These are phyloP conservation scores for Drosophila cyrtoloma DNA, from an alignment of 2,888 invertebrate genomes.

Conservation along the genomic window DNA sequence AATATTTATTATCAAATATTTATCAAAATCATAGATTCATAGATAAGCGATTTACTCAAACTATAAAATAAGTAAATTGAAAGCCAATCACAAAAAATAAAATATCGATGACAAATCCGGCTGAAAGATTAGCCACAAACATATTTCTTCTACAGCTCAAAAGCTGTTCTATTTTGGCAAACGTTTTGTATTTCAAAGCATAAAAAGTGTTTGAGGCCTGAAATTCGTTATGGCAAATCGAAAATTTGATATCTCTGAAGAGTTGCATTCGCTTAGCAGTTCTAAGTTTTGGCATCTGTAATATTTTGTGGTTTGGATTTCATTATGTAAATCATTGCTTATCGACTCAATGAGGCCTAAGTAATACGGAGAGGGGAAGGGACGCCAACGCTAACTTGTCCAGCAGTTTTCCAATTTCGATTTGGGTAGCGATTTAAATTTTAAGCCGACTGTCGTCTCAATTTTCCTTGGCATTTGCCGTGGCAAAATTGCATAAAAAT, in stretches of 20 bases:
- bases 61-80: not conserved
- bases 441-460: conserved; percentile 42
- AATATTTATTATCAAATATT: not conserved
- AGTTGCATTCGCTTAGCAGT: not conserved
- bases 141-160: not conserved
- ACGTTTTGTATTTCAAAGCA: not conserved
- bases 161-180: not conserved
- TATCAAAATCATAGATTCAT: not conserved
- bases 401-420: conserved; percentile 62
- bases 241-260: not conserved
- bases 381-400: conserved; percentile 3
- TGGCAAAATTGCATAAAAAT: conserved; percentile 59
- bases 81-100: not conserved
- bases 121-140: not conserved
- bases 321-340: conserved; percentile 52
- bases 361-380: not conserved
- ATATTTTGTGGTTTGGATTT: conserved; percentile 5
- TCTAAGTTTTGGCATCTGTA: not conserved
- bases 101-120: not conserved
- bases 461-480: conserved; percentile 59
- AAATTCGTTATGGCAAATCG: not conserved
- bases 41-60: not conserved
- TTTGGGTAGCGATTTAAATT: conserved; percentile 62
- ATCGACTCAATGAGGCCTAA: conserved; percentile 26
- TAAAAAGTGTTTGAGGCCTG: not conserved